phyloP scores from a whole-genome alignment of 2,797 vertebrate genomes.

The Kryptolebias ocellatus region DNA sequence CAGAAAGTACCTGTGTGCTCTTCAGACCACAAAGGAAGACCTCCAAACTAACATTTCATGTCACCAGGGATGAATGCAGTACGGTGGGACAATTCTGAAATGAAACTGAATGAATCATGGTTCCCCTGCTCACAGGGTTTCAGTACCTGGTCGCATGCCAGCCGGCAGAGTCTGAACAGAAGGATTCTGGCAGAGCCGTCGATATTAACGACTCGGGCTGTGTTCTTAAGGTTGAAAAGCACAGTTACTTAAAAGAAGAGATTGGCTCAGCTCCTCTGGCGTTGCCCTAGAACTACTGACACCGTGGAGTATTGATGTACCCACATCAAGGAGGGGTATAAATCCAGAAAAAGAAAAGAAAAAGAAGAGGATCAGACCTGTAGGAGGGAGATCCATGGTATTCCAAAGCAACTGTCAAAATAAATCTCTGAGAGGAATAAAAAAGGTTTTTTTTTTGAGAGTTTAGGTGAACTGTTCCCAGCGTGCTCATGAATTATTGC shows the following conservation, averaged over 20 bases:
- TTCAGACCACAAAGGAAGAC: no score
- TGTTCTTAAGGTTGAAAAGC: slow-evolving; percentile 6
- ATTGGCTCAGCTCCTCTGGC: slow-evolving; percentile 8
- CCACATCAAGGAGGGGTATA: slow-evolving; percentile 37
- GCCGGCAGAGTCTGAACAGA: slow-evolving; percentile 9
- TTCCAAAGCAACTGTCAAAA: slow-evolving; percentile 52
- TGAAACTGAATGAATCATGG: slow-evolving; percentile 31
- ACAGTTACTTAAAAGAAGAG: slow-evolving; percentile 27
- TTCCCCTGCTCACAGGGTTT: background rate
- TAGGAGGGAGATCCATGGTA: slow-evolving; percentile 17
- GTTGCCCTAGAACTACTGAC: slow-evolving; percentile 17
- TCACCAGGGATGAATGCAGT: no score
- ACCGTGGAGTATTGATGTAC: slow-evolving; percentile 41
- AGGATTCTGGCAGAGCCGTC: slow-evolving; percentile 1
- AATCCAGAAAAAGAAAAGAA: slow-evolving; percentile 11
- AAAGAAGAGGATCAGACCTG: slow-evolving; percentile 27
- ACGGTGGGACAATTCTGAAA: slow-evolving; percentile 30
- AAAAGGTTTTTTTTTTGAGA: slow-evolving; percentile 21
- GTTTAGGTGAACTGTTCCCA: slow-evolving; percentile 27
- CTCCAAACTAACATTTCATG: no score
- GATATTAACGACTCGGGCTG: slow-evolving; percentile 5
- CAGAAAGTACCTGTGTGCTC: no score
- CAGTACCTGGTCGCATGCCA: slow-evolving; percentile 1
- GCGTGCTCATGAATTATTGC: slow-evolving; percentile 35
- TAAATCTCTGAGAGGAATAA: slow-evolving; percentile 30